Evolutionary conservation across 1,140 invertebrate genomes (phyloP), one percentile per base, ranked within the genome.

Genomic region (Euura lappo): DNA sequence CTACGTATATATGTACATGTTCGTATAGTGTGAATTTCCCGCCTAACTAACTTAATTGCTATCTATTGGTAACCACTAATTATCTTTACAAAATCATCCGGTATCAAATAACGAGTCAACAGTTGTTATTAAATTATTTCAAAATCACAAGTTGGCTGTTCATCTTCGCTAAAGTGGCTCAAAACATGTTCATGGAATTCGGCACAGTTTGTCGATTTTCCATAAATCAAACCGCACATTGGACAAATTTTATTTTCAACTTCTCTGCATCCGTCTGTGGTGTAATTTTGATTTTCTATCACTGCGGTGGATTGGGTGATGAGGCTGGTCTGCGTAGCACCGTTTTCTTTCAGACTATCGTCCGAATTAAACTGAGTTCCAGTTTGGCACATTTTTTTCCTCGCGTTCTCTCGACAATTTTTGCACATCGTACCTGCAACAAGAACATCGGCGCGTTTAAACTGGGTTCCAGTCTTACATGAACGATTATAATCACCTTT

Each of bases 111-210:
- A 28, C 28, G 28, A 28, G 28, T 28, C 28, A 28, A 28, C 28
- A 28, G 28, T 28, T 60, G 51, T n/a, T 60, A 60, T 6, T 60
- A 0, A 60, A 60, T 60, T 60, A 60, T 60, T 60, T 60, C 28
- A 7, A 84, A 69, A 74, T 85, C 77, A 44, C 70, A 76, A 5
- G 81, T 77, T 46, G 76, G 43, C 13, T 75, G 65, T 6, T 80
- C 68, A 75, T 87, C 83, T 65, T 83, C 77, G 6, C 74, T 74
- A 81, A 90, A 89, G 79, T 89, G 89, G 74, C 75, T 84, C 28
- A 88, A 76, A 64, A 89, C 88, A 74, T 89, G 89, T 75, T 88
- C 83, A 71, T 89, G 86, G 72, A 89, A 89, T 46, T 80, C 79
- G 45, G 79, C 72, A 78, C 89, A 89, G 13, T 83, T 70, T 42